A percentile compares a stretch with the other conserved stretches of the same genome.
phyloP scores from a whole-genome alignment of 2,797 vertebrate species.

The Poeciliopsis gracilis region DNA sequence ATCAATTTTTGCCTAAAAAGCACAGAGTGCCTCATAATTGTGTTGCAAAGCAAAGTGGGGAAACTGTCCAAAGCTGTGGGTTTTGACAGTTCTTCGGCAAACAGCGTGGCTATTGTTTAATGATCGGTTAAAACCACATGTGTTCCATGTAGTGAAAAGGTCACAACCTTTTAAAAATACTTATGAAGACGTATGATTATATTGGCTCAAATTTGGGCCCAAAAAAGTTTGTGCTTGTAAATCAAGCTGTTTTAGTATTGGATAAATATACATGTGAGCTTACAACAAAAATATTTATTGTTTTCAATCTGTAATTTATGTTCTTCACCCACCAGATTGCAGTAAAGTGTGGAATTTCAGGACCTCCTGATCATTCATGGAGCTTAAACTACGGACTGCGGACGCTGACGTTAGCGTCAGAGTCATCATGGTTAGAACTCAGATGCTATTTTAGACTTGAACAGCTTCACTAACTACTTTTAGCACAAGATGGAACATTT shows the following conservation, averaged over 20 bases:
- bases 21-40: background rate
- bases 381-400: too few relatives aligned
- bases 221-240: background rate
- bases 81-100: background rate
- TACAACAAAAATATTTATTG: too few relatives aligned
- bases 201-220: background rate
- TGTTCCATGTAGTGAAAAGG: background rate
- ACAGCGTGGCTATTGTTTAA: background rate
- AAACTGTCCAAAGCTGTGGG: background rate
- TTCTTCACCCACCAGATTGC: too few relatives aligned
- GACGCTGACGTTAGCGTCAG: too few relatives aligned
- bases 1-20: background rate
- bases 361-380: too few relatives aligned
- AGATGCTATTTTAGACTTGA: too few relatives aligned
- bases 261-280: too few relatives aligned
- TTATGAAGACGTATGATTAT: background rate
- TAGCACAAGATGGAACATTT: background rate
- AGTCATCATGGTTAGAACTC: too few relatives aligned
- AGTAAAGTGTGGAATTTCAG: too few relatives aligned
- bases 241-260: background rate
- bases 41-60: background rate
- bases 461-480: too few relatives aligned
- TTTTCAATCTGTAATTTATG: too few relatives aligned
- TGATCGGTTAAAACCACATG: background rate
- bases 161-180: background rate